Base-by-base conservation (phyloP, 2,113 vertebrate genomes). In the Tychaedon coryphoeus region DNA sequence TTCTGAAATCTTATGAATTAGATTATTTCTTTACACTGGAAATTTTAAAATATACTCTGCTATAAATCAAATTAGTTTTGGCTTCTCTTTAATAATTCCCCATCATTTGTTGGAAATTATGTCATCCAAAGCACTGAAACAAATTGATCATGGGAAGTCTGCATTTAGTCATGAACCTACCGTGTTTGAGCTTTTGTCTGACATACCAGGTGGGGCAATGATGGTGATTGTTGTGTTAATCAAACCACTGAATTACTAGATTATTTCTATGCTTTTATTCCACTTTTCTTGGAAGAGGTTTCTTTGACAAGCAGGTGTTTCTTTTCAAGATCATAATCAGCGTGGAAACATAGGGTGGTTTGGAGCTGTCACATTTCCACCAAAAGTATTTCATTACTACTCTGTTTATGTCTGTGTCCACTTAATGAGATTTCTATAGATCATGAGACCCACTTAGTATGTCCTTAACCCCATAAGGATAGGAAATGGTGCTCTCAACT, bases 351-450 rank as follows among this genome's bases (percentile, higher is more conserved):
- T 3, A 38, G 88, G 25, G 60, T 88, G 69, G 51, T 65, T 83
- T 88, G 60, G 72, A 97, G 40, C 93, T 90, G 90, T 83, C 90
- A 84, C 43, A 64, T 64, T 90, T 86, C 82, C 90, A 93, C 90
- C 78, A 57, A 74, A 88, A 90, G 51, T 93, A 93, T 94, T 96
- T 96, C 43, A 53, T 88, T 92, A 67, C 75, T 36, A 9, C 64
- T 70, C 24, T 93, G 85, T 91, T 97, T 93, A 94, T 77, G 82
- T 88, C 92, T 95, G 2, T 11, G 1, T 88, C 75, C 72, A 83
- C 79, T 94, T 95, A 96, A 95, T 90, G 85, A 96, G 69, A 77
- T 92, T 94, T 92, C 92, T 97, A 28, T 77, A 96, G 93, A 94
- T 95, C 90, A 58, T 34, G 91, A 91, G 84, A 89, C 73, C 66